Evolutionary conservation across 2,888 invertebrate species (phyloP).

Genomic region (Orthosia cruda): DNA sequence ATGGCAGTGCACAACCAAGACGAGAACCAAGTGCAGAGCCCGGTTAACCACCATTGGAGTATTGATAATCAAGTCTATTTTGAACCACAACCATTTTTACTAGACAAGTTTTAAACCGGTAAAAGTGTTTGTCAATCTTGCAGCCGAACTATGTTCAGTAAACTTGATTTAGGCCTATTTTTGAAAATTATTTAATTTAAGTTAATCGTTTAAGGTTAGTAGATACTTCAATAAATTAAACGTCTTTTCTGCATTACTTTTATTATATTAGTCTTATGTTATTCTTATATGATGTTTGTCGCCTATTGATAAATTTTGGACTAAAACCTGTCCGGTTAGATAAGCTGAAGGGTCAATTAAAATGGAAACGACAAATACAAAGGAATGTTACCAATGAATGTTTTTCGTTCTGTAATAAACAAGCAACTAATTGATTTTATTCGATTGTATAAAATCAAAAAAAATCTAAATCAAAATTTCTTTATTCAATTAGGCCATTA

Average conservation of each 20-base stretch:
- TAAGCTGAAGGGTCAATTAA: too few species aligned
- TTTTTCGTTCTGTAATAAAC: constrained; percentile 6
- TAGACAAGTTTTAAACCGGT: neutral
- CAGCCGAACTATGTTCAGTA: neutral
- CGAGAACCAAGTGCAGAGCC: too few species aligned
- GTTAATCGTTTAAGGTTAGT: neutral
- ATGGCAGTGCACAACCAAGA: too few species aligned
- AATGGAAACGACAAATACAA: neutral
- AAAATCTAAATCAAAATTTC: too few species aligned
- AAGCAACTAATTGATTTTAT: too few species aligned
- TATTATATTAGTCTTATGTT: neutral
- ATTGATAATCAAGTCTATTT: too few species aligned
- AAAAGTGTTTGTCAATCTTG: neutral
- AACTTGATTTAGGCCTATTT: neutral
- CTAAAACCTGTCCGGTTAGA: too few species aligned
- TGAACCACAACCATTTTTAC: constrained; percentile 35
- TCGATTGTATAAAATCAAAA: neutral
- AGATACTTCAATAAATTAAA: too few species aligned
- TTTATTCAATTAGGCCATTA: too few species aligned
- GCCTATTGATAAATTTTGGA: too few species aligned
- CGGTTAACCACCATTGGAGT: too few species aligned
- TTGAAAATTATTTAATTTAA: neutral
- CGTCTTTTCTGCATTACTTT: neutral
- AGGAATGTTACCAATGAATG: neutral
- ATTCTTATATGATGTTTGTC: neutral